Evolutionary conservation across 2,888 invertebrate species (phyloP), one percentile per base, ranked within the genome.

Genomic region (Phalera bucephala): DNA sequence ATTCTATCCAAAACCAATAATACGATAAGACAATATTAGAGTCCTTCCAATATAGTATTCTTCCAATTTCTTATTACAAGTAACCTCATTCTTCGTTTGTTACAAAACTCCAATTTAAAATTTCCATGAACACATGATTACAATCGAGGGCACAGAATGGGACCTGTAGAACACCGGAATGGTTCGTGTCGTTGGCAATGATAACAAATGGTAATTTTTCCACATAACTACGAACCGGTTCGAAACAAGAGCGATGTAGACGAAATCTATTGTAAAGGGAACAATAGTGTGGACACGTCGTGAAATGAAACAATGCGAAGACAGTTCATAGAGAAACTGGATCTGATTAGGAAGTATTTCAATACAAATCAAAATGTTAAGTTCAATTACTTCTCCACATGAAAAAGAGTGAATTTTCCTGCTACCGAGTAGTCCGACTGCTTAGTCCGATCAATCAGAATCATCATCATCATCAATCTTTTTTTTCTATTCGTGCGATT

Each of bases 241-340:
- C 42, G 46, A 44, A 70, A 71, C 64, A 65, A 75, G 72, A 74
- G 60, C 66, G 58, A 59, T 69, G 69, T 61, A 67, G 68, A 70
- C 67, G 55, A 73, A 77, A 74, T 71, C 72, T 74, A 75, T 78
- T 72, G 75, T 75, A 64, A 69, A 65, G 55, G 63, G 64, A 70
- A 80, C 80, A 80, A 80, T 80, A 69, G 75, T 72, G 70, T 70
- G 73, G 74, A 78, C 77, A 75, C 64, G 62, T 77, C 76, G 71
- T 78, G 69, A 77, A 75, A 71, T 75, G 72, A 73, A 77, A 74
- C 79, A 78, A 72, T 75, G 69, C 68, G 52, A 65, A 66, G 77
- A 76, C 70, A 71, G 62, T 64, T 58, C 50, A 33, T 58, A 62
- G 44, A 46, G 50, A 43, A 45, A 45, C 76, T 75, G 44, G 73